Base-by-base conservation (phyloP, 2,888 invertebrate species). In the Orthosia gothica region DNA sequence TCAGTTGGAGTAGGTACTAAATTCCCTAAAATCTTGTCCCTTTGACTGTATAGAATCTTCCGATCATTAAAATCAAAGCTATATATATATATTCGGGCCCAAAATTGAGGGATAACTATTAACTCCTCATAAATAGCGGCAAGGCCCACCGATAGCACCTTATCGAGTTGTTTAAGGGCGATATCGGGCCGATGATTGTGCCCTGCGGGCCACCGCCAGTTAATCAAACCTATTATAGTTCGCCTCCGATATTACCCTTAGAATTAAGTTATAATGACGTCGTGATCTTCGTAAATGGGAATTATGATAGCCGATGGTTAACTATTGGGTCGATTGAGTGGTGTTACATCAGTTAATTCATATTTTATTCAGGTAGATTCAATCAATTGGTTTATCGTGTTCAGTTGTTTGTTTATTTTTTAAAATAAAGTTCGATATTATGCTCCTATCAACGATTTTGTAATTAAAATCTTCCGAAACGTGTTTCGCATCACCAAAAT, bases 161-260 rank as follows among this genome's bases (percentile, higher is more conserved):
- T 95, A 95, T 95, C 95, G 94, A 92, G 92, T 91, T 92, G 93
- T 94, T 86, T 93, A 92, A 91, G 93, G 90, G 93, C 92, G 92
- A 94, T 95, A 95, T 95, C 93, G 93, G 93, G 49, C 92, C 92
- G 90, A 92, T 93, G 92, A 94, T 94, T 92, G 93, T 90, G 90
- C 90, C 94, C 93, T 91, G 92, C 91, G 93, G 93, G 90, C 87
- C 73, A 74, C 84, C 89, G 87, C 88, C 89, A 90, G 90, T 92
- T 94, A 91, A 93, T 94, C 92, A 92, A 91, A 91, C 90, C 92
- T 91, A 92, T 93, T 93, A 92, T 82, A 83, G 86, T 82, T 85
- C 55, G 65, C 79, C 66, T 84, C 85, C 66, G 76, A 82, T 78
- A 83, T 85, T 82, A 66, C 78, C 84, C 80, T 81, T 77, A 81